A percentile compares a stretch with the other conserved stretches of the same genome.
phyloP scores from a whole-genome alignment of 1,140 invertebrate species.

The Lepidostoma basale region DNA sequence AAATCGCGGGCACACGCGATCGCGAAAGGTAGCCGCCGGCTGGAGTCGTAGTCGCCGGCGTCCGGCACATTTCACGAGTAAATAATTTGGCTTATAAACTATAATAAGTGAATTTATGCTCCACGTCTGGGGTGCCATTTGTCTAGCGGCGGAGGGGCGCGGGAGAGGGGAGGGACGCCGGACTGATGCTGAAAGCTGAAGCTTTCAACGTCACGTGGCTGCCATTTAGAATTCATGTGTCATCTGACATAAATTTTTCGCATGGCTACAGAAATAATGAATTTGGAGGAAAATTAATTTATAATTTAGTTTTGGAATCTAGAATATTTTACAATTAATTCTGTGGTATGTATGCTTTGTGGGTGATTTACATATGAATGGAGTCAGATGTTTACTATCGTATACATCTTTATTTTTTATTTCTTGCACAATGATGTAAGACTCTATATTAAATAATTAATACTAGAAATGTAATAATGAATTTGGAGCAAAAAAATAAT shows the following conservation, averaged over 20 bases:
- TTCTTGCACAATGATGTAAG: too few species aligned
- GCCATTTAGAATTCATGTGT: constrained; percentile 14
- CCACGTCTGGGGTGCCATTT: constrained; percentile 39
- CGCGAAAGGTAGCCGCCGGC: not conserved
- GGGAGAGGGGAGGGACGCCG: not conserved
- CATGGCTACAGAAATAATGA: not conserved
- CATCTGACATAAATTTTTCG: not conserved
- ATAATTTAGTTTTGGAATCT: too few species aligned
- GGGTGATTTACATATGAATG: too few species aligned
- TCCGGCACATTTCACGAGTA: constrained; percentile 42
- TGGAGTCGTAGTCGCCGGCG: constrained; percentile 33
- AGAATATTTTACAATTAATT: too few species aligned
- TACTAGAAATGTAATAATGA: too few species aligned
- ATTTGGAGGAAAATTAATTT: too few species aligned
- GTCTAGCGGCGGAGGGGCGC: constrained; percentile 15
- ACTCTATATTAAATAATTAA: too few species aligned
- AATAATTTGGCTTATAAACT: constrained; percentile 46
- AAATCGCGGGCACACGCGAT: constrained; percentile 32
- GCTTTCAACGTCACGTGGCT: constrained; percentile 22
- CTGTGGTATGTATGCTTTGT: too few species aligned
- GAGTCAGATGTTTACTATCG: too few species aligned
- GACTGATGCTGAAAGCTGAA: not conserved
- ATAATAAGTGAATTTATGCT: constrained; percentile 45
- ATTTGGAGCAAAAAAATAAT: too few species aligned
- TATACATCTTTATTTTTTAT: too few species aligned